Percentiles rank a stretch among this genome's conserved stretches.
phyloP scores from a whole-genome alignment of 2,888 invertebrate genomes.

The Heliconius ismenius region DNA sequence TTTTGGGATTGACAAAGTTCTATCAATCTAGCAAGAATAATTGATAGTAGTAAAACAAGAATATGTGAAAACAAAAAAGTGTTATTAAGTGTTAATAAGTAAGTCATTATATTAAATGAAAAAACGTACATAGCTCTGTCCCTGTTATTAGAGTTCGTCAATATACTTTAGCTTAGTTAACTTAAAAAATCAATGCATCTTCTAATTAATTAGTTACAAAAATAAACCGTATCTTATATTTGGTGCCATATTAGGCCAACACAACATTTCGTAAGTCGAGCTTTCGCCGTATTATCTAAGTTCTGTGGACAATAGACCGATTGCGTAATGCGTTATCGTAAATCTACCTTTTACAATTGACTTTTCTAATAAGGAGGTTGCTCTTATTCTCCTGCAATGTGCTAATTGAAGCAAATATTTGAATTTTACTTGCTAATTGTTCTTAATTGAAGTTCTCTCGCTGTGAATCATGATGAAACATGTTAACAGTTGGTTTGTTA shows the following conservation, averaged over 20 bases:
- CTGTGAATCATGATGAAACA: constrained; percentile 34
- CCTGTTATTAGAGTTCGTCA: not conserved
- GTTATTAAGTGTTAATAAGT: not conserved
- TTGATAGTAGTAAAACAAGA: too few relatives aligned
- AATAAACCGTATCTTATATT: constrained; percentile 13
- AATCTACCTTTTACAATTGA: constrained; percentile 75
- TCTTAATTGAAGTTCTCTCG: constrained; percentile 55
- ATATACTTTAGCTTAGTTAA: not conserved
- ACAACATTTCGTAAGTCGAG: constrained; percentile 59
- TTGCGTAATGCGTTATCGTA: constrained; percentile 80
- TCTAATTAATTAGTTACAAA: not conserved
- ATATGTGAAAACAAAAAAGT: not conserved
- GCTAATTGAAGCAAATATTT: constrained; percentile 65
- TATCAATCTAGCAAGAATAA: too few relatives aligned
- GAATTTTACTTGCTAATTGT: constrained; percentile 62
- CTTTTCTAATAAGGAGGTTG: constrained; percentile 76
- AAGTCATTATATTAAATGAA: not conserved
- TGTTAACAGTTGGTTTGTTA: constrained; percentile 28
- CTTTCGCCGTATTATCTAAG: constrained; percentile 69
- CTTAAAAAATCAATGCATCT: not conserved
- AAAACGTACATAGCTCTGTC: too few relatives aligned
- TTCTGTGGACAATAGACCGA: constrained; percentile 75
- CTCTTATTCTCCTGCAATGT: constrained; percentile 67
- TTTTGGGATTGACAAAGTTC: too few relatives aligned
- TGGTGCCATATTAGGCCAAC: constrained; percentile 51